A percentile compares a stretch with the other conserved stretches of the same genome.
These are phyloP conservation scores for Noctilio leporinus DNA, from an alignment of 2,113 vertebrate genomes.

Conservation along the genomic window DNA sequence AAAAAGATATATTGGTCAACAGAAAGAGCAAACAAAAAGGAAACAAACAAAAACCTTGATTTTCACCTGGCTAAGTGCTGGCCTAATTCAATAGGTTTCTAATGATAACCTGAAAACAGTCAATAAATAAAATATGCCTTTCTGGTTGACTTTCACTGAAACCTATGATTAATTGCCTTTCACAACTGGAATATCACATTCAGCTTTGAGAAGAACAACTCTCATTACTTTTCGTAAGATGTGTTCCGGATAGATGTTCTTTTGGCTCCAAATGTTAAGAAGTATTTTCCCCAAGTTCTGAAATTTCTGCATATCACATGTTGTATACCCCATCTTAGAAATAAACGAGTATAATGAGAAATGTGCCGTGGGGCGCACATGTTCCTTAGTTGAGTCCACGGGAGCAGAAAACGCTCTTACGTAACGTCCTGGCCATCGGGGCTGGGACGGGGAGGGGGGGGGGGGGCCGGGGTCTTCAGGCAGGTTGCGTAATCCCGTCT, in stretches of 20 bases:
- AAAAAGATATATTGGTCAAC: not conserved
- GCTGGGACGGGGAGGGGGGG: not conserved
- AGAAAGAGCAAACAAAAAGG: not conserved
- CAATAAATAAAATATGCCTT: not conserved
- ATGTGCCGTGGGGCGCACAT: not conserved
- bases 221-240: not conserved
- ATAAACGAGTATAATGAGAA: not conserved
- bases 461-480: not conserved
- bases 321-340: not conserved
- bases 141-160: conserved; percentile 28
- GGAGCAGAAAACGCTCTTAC: not conserved
- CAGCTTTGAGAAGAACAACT: conserved; percentile 35
- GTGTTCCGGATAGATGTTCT: not conserved
- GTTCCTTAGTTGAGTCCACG: not conserved
- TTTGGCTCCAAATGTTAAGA: not conserved
- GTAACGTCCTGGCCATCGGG: not conserved
- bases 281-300: not conserved
- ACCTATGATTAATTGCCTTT: conserved; percentile 39
- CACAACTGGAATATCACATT: not conserved
- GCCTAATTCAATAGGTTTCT: conserved; percentile 28
- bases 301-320: not conserved
- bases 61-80: not conserved
- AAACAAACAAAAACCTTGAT: not conserved
- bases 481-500: not conserved
- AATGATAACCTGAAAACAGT: conserved; percentile 30